Evolutionary conservation across 2,113 vertebrate genomes (phyloP), one percentile per base, ranked within the genome.

Genomic region (Tricholaema leucomelas): DNA sequence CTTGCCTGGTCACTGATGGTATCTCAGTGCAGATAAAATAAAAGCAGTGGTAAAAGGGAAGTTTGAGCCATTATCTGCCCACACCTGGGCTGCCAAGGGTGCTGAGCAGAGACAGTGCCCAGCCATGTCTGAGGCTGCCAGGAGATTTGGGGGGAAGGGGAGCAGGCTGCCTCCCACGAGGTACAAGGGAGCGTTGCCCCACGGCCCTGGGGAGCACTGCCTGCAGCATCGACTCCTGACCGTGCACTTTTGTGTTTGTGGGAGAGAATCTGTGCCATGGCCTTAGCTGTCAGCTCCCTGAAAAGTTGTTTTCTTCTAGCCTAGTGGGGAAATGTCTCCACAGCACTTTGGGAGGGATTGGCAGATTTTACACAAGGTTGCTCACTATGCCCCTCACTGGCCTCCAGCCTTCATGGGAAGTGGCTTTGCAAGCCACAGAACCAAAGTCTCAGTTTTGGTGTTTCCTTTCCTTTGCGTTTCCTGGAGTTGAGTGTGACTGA

Each of bases 1-100:
- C 96, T 96, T 91, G 95, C 92, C 94, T 96, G 90, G 91, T 86
- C 35, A 3, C 87, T 90, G 96, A 97, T 97, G 80, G 88, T 96
- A 97, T 96, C 96, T 96, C 79, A 23, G 71, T 2, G 14, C 67
- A 91, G 95, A 95, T 96, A 93, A 96, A 95, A 85, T 77, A 81
- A 84, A 88, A 95, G 94, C 85, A 65, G 79, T 84, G 88, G 75
- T 88, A 89, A 91, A 91, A 91, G 79, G 76, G 86, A 91, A 88
- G 90, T 23, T 36, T 0, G 2, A 91, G 75, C 38, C 79, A 13
- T 91, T 93, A 92, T 92, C 88, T 92, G 65, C 81, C 74, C 6
- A 2, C 82, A 93, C 93, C 90, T 94, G 92, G 91, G 69, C 77
- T 82, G 75, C 0, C 3, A 78, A 88, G 60, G 28, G 85, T 4